A percentile compares a stretch with the other conserved stretches of the same genome.
phyloP scores from a whole-genome alignment of 2,888 invertebrate species.

The Drosophila sordidapex region DNA sequence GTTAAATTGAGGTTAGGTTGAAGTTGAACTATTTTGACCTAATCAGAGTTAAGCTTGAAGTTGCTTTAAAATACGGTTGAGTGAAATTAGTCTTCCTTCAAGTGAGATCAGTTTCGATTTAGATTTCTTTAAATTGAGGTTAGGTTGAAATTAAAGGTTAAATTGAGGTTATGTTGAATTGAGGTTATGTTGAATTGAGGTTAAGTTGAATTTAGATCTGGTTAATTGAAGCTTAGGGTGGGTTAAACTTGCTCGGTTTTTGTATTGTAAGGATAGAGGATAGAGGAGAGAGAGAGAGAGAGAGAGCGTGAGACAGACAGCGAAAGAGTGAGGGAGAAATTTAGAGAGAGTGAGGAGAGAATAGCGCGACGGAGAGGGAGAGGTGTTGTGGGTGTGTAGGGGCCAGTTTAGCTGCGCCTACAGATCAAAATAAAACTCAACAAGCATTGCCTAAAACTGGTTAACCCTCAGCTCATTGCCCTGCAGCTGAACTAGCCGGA shows the following conservation, averaged over 20 bases:
- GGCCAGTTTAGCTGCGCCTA: constrained; percentile 65
- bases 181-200: not conserved
- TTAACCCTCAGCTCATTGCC: constrained; percentile 85
- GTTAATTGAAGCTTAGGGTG: not conserved
- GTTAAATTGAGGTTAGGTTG: not conserved
- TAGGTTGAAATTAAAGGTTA: not conserved
- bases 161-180: not conserved
- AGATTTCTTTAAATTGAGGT: not conserved
- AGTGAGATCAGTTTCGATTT: not conserved
- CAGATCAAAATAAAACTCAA: constrained; percentile 84
- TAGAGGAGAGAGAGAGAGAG: constrained; percentile 3
- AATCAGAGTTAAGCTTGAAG: not conserved
- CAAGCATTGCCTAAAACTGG: constrained; percentile 84
- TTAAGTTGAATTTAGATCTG: constrained; percentile 1
- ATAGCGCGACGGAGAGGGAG: constrained; percentile 12
- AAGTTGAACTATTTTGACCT: not conserved
- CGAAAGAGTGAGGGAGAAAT: constrained; percentile 12
- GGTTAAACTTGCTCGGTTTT: not conserved
- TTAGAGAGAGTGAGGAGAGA: constrained; percentile 2
- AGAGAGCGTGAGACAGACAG: not conserved
- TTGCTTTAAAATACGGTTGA: not conserved
- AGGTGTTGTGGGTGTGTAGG: constrained; percentile 36
- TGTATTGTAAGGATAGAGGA: not conserved
- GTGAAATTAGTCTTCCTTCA: not conserved
- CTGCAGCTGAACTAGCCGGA: constrained; percentile 85